Percentiles rank a stretch among this genome's conserved stretches.
These are phyloP conservation scores for Troilus luridus DNA, from an alignment of 2,888 invertebrate genomes.

Conservation along the genomic window DNA sequence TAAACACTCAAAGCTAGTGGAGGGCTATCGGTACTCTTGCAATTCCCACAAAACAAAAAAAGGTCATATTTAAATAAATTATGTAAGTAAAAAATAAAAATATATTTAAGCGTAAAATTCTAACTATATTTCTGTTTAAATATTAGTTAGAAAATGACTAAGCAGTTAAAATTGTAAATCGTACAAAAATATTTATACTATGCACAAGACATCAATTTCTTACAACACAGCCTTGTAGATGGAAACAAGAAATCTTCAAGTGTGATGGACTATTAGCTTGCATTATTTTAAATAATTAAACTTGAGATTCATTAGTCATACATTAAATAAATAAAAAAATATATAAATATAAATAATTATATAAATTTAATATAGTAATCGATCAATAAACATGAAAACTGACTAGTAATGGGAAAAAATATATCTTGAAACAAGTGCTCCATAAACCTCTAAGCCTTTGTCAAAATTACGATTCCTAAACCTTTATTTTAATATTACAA, in stretches of 20 bases:
- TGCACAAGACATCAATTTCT: constrained; percentile 57
- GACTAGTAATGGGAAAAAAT: neutral
- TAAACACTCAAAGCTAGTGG: constrained; percentile 58
- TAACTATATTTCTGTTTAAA: constrained; percentile 18
- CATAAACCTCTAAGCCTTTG: constrained; percentile 1
- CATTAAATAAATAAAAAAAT: neutral
- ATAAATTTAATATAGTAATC: constrained; percentile 31
- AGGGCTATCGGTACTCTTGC: constrained; percentile 59
- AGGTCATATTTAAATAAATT: neutral
- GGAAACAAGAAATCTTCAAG: constrained; percentile 47
- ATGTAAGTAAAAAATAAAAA: constrained; percentile 7
- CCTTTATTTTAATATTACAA: neutral
- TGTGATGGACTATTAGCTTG: constrained; percentile 56
- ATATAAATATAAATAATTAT: constrained; percentile 5
- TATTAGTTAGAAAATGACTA: constrained; percentile 29
- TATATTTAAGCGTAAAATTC: constrained; percentile 29
- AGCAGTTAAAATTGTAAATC: constrained; percentile 50
- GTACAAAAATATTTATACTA: constrained; percentile 58
- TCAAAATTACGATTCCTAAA: neutral
- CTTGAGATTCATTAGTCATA: constrained; percentile 25
- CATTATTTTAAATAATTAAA: constrained; percentile 14
- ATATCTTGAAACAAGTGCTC: constrained; percentile 46
- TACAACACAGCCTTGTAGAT: constrained; percentile 57
- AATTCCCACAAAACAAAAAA: constrained; percentile 53
- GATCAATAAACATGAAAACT: constrained; percentile 18